Conservation (phyloP, 2,113 vertebrate genomes). For the Leptocoma aspasia region DNA sequence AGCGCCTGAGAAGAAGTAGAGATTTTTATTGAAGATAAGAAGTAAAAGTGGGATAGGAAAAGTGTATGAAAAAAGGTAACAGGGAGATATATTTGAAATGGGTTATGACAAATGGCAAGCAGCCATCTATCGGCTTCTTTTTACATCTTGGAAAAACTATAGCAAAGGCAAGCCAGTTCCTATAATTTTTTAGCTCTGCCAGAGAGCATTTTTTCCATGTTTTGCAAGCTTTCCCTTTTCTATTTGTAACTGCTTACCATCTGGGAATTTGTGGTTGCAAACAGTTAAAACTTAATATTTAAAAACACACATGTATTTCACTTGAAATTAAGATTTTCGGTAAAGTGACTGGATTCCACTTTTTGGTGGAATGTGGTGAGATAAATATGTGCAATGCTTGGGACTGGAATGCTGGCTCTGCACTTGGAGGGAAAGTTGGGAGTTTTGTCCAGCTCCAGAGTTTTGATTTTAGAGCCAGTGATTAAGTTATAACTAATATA, state of each 20-base stretch:
- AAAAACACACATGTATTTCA: constrained; percentile 13
- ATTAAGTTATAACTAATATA: background rate
- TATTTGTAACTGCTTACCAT: background rate
- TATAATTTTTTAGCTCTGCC: background rate
- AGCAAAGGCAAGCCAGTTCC: constrained; percentile 20
- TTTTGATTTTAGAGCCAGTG: background rate
- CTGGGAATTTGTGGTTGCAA: constrained; percentile 33
- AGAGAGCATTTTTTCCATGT: constrained; percentile 34
- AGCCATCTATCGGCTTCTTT: background rate
- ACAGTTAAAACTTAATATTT: constrained; percentile 48
- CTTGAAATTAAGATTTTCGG: constrained; percentile 15
- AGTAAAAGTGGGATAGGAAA: background rate
- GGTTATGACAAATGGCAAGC: constrained; percentile 10
- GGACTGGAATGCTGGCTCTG: background rate
- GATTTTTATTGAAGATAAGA: background rate
- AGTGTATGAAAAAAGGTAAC: background rate
- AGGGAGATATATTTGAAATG: background rate
- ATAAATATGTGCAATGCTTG: background rate
- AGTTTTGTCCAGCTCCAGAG: background rate
- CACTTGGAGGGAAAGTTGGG: background rate
- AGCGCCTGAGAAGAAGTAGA: background rate
- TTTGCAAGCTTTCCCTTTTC: background rate
- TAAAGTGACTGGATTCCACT: constrained; percentile 9
- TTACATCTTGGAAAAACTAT: constrained; percentile 17
- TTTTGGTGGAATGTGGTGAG: background rate